Evolutionary conservation across 2,888 invertebrate genomes (phyloP).

Genomic region (Meganola albula): DNA sequence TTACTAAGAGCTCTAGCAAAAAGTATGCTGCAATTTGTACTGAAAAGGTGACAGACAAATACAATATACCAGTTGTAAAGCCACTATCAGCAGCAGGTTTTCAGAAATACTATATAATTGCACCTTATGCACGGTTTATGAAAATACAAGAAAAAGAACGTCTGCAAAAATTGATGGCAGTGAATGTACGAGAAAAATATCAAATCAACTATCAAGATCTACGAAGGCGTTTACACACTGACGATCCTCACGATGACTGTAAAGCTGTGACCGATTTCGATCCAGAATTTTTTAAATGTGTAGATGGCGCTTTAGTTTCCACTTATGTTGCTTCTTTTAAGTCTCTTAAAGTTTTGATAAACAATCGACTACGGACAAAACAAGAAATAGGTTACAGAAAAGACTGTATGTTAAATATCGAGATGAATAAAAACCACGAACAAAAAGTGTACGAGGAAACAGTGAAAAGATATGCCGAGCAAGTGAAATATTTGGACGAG

Average conservation of each 20-base stretch:
- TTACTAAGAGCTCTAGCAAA: background rate
- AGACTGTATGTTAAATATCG: constrained; percentile 72
- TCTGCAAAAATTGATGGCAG: constrained; percentile 33
- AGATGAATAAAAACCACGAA: constrained; percentile 75
- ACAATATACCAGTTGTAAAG: no score
- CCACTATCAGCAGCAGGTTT: constrained; percentile 33
- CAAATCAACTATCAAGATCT: constrained; percentile 44
- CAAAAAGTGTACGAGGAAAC: constrained; percentile 63
- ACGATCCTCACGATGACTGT: constrained; percentile 37
- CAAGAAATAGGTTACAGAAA: constrained; percentile 58
- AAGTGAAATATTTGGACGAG: constrained; percentile 77
- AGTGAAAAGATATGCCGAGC: constrained; percentile 63
- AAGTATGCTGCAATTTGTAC: no score
- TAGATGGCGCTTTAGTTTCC: constrained; percentile 35
- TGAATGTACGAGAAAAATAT: constrained; percentile 41
- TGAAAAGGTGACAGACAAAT: no score
- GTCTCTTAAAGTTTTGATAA: constrained; percentile 38
- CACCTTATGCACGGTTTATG: constrained; percentile 44
- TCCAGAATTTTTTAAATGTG: constrained; percentile 39
- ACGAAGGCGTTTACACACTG: constrained; percentile 34
- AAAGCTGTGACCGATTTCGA: constrained; percentile 44
- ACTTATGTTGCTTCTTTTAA: constrained; percentile 41
- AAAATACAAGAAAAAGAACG: constrained; percentile 38
- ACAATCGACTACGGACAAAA: constrained; percentile 36
- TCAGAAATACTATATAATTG: constrained; percentile 39